phyloP scores from a whole-genome alignment of 92 coral and sea anemone species.

The Phenganax stokvisi region DNA sequence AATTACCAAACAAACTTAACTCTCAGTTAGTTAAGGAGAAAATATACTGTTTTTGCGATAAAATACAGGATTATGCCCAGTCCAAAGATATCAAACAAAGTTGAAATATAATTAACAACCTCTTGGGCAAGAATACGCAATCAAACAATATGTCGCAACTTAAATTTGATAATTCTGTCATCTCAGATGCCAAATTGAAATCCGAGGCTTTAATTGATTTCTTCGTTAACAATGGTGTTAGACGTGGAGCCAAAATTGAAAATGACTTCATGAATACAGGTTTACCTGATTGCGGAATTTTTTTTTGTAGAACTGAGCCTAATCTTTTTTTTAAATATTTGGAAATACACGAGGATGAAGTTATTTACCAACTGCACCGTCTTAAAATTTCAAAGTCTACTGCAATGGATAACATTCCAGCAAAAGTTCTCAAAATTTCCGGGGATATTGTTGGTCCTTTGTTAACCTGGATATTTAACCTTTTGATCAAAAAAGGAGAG shows the following conservation, averaged over 20 bases:
- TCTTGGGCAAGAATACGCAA: neutral
- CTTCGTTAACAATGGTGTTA: neutral
- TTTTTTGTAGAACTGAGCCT: neutral
- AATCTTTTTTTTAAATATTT: neutral
- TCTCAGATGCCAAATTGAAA: neutral
- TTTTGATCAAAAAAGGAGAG: neutral
- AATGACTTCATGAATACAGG: neutral
- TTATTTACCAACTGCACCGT: neutral
- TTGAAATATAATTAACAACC: neutral
- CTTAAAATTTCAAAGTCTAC: neutral
- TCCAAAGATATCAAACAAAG: neutral
- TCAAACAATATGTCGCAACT: constrained; percentile 2
- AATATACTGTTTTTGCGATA: neutral
- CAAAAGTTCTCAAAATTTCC: neutral
- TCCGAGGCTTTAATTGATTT: neutral
- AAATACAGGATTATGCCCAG: neutral
- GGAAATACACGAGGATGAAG: neutral
- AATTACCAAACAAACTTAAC: neutral
- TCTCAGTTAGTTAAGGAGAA: neutral
- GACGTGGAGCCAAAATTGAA: too few species aligned
- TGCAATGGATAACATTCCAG: neutral
- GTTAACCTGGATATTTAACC: neutral
- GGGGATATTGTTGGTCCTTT: neutral
- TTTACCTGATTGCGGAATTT: neutral
- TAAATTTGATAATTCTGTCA: neutral